Evolutionary conservation across 2,888 invertebrate species (phyloP).

Genomic region (Mythimna ferrago): DNA sequence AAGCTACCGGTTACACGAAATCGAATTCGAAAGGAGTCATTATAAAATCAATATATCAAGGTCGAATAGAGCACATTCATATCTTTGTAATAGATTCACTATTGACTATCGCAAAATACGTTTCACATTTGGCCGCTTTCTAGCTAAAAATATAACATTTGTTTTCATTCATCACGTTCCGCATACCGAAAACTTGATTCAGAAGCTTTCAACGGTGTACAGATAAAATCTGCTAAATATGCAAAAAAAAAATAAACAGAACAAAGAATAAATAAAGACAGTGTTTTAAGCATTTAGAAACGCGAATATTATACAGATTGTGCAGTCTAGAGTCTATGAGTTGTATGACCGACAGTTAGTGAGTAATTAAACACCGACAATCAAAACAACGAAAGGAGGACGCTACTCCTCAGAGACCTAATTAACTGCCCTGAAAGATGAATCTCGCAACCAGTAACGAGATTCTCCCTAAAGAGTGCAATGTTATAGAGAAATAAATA

Average conservation of each 20-base stretch:
- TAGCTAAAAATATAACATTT: conserved; percentile 38
- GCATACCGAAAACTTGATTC: conserved; percentile 16
- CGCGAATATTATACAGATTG: conserved; percentile 6
- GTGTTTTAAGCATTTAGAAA: conserved; percentile 21
- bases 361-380: background rate
- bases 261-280: background rate
- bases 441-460: background rate
- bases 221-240: conserved; percentile 10
- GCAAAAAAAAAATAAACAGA: too few relatives aligned
- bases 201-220: conserved; percentile 9
- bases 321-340: background rate
- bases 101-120: conserved; percentile 12
- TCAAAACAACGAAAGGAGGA: background rate
- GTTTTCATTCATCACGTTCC: conserved; percentile 31
- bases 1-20: background rate
- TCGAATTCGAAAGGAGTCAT: conserved; percentile 23
- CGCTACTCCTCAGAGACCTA: too few relatives aligned
- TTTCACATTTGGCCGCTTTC: conserved; percentile 32
- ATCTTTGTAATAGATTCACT: conserved; percentile 15
- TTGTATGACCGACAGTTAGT: background rate
- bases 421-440: background rate
- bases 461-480: too few relatives aligned
- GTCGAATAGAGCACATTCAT: conserved; percentile 28
- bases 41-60: conserved; percentile 21
- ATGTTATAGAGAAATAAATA: background rate